Evolutionary conservation across 1,140 invertebrate species (phyloP).

Genomic region (Dreissena rostriformis): DNA sequence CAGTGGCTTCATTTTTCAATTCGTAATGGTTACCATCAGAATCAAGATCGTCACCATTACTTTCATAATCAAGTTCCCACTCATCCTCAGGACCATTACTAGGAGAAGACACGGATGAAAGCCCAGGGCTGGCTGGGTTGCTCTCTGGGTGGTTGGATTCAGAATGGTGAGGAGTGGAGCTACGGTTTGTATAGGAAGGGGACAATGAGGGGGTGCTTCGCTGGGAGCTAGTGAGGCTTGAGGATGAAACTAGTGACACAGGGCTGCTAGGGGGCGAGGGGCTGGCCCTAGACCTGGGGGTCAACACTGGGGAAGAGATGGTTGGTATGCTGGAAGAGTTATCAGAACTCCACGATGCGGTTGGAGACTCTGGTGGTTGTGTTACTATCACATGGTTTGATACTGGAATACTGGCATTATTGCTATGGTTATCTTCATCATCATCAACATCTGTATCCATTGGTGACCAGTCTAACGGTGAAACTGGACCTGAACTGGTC

Average conservation of each 20-base stretch:
- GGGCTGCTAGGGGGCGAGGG: no score
- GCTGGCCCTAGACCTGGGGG: not conserved
- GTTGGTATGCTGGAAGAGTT: constrained; percentile 47
- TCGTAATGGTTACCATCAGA: not conserved
- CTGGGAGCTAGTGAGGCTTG: no score
- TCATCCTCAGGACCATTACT: not conserved
- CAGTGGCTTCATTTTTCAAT: not conserved
- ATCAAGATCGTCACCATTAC: not conserved
- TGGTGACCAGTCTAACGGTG: no score
- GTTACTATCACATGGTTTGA: constrained; percentile 39
- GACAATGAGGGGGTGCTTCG: no score
- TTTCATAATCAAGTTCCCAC: not conserved
- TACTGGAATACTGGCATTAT: not conserved
- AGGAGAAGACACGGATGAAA: not conserved
- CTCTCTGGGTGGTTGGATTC: no score
- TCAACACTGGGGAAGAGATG: not conserved
- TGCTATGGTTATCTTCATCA: not conserved
- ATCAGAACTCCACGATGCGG: constrained; percentile 7
- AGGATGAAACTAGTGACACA: no score
- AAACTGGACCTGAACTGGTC: not conserved
- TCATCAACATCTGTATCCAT: not conserved
- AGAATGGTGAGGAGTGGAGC: no score
- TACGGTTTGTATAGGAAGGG: no score
- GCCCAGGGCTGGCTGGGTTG: not conserved
- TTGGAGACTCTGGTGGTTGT: constrained; percentile 43